phyloP scores from a whole-genome alignment of 2,113 vertebrate species.

The Nicator chloris region DNA sequence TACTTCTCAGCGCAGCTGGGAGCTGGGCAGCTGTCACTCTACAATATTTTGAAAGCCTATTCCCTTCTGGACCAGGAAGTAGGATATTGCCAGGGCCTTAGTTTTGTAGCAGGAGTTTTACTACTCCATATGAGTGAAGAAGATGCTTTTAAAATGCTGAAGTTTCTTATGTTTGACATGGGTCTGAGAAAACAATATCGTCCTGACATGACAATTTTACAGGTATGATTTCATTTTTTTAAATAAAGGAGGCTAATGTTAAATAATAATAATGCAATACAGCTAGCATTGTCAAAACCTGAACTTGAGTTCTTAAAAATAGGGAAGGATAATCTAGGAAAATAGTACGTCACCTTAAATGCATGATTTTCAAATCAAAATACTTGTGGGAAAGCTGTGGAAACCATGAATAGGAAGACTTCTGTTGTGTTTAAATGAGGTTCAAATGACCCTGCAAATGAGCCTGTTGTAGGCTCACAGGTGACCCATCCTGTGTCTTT shows the following conservation, averaged over 20 bases:
- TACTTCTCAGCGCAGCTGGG: constrained; percentile 82
- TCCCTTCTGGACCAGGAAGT: constrained; percentile 83
- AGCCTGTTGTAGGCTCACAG: background rate
- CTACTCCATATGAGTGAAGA: constrained; percentile 83
- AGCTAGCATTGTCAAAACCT: background rate
- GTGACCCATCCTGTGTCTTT: background rate
- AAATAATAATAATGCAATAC: background rate
- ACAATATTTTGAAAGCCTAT: constrained; percentile 84
- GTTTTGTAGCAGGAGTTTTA: constrained; percentile 81
- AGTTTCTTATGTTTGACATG: constrained; percentile 82
- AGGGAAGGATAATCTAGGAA: background rate
- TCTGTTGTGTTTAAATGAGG: background rate
- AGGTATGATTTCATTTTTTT: constrained; percentile 65
- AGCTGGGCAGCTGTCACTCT: constrained; percentile 81
- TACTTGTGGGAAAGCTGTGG: background rate
- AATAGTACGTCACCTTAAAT: background rate
- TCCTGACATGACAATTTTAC: constrained; percentile 83
- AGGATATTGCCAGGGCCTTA: constrained; percentile 83
- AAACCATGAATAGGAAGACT: background rate
- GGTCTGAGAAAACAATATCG: constrained; percentile 81
- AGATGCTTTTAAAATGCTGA: constrained; percentile 81
- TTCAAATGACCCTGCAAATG: background rate
- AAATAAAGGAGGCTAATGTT: background rate
- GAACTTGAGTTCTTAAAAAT: background rate
- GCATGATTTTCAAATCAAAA: background rate